These are phyloP conservation scores for Arenaria interpres DNA, from an alignment of 2,113 vertebrate species.

Conservation along the genomic window DNA sequence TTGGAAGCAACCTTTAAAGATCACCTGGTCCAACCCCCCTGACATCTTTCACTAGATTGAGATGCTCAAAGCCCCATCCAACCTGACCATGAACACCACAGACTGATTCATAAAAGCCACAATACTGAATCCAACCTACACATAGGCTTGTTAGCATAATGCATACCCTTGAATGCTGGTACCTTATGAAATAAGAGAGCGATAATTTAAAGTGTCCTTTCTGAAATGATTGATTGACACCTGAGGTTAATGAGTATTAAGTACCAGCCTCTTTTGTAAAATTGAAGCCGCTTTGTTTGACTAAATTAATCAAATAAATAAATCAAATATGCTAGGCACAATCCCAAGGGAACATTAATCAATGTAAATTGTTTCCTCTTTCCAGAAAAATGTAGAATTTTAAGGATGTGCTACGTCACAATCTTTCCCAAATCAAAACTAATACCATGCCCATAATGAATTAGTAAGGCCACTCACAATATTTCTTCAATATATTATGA, in stretches of 20 bases:
- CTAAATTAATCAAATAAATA: slow-evolving; percentile 5
- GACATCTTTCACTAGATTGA: background rate
- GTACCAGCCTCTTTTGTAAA: background rate
- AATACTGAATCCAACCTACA: background rate
- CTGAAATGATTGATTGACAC: background rate
- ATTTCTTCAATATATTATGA: background rate
- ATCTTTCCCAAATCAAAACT: background rate
- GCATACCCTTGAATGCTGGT: background rate
- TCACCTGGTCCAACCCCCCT: background rate
- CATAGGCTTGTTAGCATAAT: background rate
- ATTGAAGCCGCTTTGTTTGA: background rate
- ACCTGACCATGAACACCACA: background rate
- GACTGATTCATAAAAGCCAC: background rate
- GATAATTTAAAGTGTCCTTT: background rate
- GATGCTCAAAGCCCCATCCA: background rate
- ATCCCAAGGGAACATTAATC: background rate
- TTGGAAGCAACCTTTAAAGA: background rate
- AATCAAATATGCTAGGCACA: background rate
- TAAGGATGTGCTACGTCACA: background rate
- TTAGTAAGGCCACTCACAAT: background rate
- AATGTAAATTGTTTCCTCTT: background rate
- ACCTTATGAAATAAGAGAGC: background rate
- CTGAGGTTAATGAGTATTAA: background rate
- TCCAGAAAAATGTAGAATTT: background rate
- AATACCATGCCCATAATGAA: background rate